phyloP scores from a whole-genome alignment of 2,888 invertebrate species.

The Aromia moschata region DNA sequence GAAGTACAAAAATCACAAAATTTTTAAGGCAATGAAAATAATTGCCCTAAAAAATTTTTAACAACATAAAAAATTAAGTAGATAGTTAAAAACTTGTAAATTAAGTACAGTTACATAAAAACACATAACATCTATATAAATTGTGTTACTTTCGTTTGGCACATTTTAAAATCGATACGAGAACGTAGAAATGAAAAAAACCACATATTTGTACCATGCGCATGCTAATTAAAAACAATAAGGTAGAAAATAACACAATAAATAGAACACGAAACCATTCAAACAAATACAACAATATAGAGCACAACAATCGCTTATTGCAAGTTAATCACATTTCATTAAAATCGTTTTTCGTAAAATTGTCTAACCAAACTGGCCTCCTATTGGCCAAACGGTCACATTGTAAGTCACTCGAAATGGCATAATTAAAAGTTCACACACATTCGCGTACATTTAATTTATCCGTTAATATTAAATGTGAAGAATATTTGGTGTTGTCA shows the following conservation, averaged over 20 bases:
- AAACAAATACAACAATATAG: constrained; percentile 37
- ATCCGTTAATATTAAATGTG: constrained; percentile 26
- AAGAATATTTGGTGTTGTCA: constrained; percentile 31
- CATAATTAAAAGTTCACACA: constrained; percentile 29
- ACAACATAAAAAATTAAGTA: constrained; percentile 18
- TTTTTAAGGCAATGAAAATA: constrained; percentile 6
- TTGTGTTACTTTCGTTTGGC: constrained; percentile 50
- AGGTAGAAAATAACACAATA: constrained; percentile 34
- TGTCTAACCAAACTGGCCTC: constrained; percentile 32
- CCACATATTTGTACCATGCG: constrained; percentile 4
- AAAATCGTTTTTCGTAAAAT: constrained; percentile 41
- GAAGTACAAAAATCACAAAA: neutral
- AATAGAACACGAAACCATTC: constrained; percentile 24
- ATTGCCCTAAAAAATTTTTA: constrained; percentile 6
- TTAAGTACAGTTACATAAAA: constrained; percentile 38
- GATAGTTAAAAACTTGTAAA: constrained; percentile 8
- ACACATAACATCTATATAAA: constrained; percentile 29
- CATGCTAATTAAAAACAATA: constrained; percentile 21
- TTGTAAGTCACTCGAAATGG: constrained; percentile 36
- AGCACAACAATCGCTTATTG: constrained; percentile 59
- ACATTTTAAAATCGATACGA: constrained; percentile 39
- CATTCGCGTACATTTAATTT: constrained; percentile 26
- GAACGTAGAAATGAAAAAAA: neutral
- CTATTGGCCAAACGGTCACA: constrained; percentile 44
- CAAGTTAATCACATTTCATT: constrained; percentile 57